Base-by-base conservation (phyloP, 2,113 vertebrate genomes). In the Pygoscelis adeliae region DNA sequence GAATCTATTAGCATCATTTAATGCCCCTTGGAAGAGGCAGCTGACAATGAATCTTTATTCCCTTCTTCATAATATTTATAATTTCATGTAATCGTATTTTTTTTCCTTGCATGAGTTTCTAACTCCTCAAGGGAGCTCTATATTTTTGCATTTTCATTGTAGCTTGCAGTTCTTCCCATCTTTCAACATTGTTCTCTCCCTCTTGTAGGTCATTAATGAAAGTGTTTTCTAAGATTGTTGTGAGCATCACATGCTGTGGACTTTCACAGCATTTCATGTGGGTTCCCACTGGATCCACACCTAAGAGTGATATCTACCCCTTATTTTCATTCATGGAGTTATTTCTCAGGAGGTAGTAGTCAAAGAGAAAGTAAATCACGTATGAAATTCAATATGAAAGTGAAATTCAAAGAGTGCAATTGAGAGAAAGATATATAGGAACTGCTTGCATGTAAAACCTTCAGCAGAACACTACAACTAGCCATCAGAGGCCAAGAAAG, bases 311-410 rank as follows among this genome's bases (percentile, higher is more conserved):
- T 92, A 90, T 78, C 86, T 79, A n/a, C 14, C 40, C 44, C 74
- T 95, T 95, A 91, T 95, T 96, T 95, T 95, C 86, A 96, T 95
- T 96, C 81, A 94, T 83, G 86, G 73, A 74, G 74, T 95, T 87
- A 96, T 92, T 97, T 95, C 93, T 95, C 83, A 92, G 77, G 92
- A 91, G 86, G 61, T 87, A 71, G 79, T 95, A 95, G 83, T 89
- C 77, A 91, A 90, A 96, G 86, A 86, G 80, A 93, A 96, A 96
- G 72, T 81, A 94, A 96, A 96, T 96, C 87, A 95, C 80, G 69
- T 87, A 63, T 91, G 91, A 96, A 96, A 96, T 96, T 87, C 86
- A 89, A 76, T 92, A 74, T 76, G 89, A 95, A 97, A 93, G 83
- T 91, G 91, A 87, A 91, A 92, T 96, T 95, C 92, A 87, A 74